Evolutionary conservation across 35 echinoderm and acorn worm species (phyloP).

Genomic region (Ophioderma brevispina): DNA sequence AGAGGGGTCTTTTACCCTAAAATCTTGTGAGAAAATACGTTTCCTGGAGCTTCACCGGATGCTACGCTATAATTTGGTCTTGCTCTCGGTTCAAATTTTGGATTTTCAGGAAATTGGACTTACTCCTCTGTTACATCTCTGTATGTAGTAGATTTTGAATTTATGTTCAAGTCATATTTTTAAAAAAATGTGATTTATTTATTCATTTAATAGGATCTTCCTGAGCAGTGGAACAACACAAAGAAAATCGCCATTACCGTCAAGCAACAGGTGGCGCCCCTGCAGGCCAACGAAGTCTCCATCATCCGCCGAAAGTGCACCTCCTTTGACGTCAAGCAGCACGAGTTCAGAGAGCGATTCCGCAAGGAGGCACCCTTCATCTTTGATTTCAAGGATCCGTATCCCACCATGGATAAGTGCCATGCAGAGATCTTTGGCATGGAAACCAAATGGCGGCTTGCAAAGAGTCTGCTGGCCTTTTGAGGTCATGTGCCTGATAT

Average conservation of each 20-base stretch:
- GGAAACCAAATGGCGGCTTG: conserved; percentile 80
- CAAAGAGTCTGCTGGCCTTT: conserved; percentile 93
- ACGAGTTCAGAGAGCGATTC: conserved; percentile 95
- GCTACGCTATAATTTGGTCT: too few species aligned
- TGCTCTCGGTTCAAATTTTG: too few species aligned
- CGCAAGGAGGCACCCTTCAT: conserved; percentile 91
- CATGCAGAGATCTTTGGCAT: conserved; percentile 81
- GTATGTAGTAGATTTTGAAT: too few species aligned
- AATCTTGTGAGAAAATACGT: too few species aligned
- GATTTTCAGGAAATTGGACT: too few species aligned
- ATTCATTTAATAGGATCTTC: conserved; percentile 67
- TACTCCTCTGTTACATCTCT: too few species aligned
- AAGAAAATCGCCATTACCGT: conserved; percentile 97
- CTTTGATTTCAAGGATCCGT: conserved; percentile 77
- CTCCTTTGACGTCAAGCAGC: conserved; percentile 95
- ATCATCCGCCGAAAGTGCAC: conserved; percentile 97
- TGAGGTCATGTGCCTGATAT: conserved; percentile 95
- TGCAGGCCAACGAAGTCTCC: conserved; percentile 97
- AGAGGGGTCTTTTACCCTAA: too few species aligned
- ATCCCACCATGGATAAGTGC: conserved; percentile 64
- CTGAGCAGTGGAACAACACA: conserved; percentile 99
- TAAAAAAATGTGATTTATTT: neutral
- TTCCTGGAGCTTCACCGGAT: too few species aligned
- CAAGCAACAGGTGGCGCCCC: conserved; percentile 96
- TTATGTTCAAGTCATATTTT: too few species aligned